phyloP scores from a whole-genome alignment of 35 echinoderm and acorn worm genomes.

The Strongylocentrotus purpuratus region DNA sequence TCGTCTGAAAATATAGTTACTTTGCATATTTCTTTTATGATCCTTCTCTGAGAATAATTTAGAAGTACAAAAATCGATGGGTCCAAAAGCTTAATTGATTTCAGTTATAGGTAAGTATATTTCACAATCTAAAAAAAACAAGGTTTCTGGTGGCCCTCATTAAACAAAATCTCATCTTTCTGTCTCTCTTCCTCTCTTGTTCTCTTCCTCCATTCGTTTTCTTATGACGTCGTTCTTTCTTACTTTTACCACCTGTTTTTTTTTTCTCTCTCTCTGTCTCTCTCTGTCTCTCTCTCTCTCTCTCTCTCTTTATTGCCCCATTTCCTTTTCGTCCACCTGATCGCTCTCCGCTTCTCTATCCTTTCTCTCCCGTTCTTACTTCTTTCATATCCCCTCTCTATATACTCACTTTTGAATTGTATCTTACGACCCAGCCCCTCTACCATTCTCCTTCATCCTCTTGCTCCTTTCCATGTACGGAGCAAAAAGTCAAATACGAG shows the following conservation, averaged over 20 bases:
- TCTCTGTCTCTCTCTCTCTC: neutral
- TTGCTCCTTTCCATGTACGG: neutral
- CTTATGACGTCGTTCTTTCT: neutral
- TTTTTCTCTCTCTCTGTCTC: neutral
- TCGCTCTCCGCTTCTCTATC: neutral
- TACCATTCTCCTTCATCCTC: neutral
- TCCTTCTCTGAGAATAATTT: no score
- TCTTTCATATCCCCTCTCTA: neutral
- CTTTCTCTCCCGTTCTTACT: neutral
- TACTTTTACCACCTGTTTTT: neutral
- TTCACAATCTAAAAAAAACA: no score
- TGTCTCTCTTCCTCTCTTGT: neutral
- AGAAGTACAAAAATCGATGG: no score
- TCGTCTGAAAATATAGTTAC: no score
- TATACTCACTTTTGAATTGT: neutral
- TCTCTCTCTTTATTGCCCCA: neutral
- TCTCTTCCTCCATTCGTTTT: neutral
- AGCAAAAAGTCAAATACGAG: neutral
- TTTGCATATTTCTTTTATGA: no score
- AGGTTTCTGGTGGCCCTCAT: no score
- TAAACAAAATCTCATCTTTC: neutral
- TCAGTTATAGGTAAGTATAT: no score
- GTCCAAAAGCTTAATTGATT: no score
- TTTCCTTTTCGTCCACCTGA: neutral
- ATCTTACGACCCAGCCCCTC: neutral